phyloP scores from a whole-genome alignment of 2,888 invertebrate genomes.

The Dermolepida albohirtum region DNA sequence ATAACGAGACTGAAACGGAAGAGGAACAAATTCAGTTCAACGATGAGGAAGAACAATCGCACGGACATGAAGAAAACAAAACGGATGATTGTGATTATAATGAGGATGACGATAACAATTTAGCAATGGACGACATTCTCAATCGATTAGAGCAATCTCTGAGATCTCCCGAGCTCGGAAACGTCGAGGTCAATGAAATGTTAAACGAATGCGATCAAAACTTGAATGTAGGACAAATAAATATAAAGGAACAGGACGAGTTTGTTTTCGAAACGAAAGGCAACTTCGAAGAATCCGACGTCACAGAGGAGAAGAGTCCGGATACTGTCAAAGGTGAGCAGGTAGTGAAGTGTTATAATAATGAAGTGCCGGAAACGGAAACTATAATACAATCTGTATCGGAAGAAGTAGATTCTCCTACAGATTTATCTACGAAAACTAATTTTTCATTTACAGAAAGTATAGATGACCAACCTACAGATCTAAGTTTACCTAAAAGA shows the following conservation, averaged over 20 bases:
- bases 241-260: conserved; percentile 29
- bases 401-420: conserved; percentile 34
- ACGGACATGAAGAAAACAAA: conserved; percentile 45
- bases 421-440: conserved; percentile 55
- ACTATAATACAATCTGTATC: conserved; percentile 24
- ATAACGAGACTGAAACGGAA: conserved; percentile 42
- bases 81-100: conserved; percentile 63
- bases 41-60: conserved; percentile 43
- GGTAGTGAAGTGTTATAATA: conserved; percentile 15
- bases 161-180: conserved; percentile 60
- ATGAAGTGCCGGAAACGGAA: not conserved
- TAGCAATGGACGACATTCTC: conserved; percentile 71
- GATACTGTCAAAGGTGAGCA: conserved; percentile 7
- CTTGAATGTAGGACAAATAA: conserved; percentile 25
- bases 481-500: conserved; percentile 70
- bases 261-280: conserved; percentile 34
- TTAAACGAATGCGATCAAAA: conserved; percentile 24
- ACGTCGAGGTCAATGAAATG: conserved; percentile 44
- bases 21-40: conserved; percentile 45
- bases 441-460: conserved; percentile 52
- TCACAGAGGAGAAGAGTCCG: conserved; percentile 35
- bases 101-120: conserved; percentile 63
- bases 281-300: conserved; percentile 36
- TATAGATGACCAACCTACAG: conserved; percentile 69
- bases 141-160: conserved; percentile 74